phyloP scores from a whole-genome alignment of 2,888 invertebrate species.

The Parnassius apollo region DNA sequence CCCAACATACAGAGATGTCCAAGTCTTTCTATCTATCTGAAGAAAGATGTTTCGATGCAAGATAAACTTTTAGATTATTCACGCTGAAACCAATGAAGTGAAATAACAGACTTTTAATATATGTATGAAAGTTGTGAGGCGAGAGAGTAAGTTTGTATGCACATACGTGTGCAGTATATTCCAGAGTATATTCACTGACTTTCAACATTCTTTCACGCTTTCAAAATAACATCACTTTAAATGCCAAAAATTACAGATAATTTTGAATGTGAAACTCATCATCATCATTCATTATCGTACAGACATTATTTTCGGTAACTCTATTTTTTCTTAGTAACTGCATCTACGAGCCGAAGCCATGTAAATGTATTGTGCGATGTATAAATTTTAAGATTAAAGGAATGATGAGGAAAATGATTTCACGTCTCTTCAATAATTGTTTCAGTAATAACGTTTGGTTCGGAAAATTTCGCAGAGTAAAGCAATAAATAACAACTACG shows the following conservation, averaged over 20 bases:
- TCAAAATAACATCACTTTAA: background rate
- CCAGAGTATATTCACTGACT: background rate
- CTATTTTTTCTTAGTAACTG: no score
- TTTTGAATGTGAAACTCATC: background rate
- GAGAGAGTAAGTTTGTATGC: background rate
- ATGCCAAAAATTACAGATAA: background rate
- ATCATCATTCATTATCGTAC: background rate
- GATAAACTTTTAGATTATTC: background rate
- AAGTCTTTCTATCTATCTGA: background rate
- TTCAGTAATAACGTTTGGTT: constrained; percentile 19
- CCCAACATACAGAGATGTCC: background rate
- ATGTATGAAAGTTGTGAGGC: background rate
- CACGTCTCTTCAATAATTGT: constrained; percentile 19
- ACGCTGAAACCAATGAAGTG: background rate
- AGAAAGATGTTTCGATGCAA: background rate
- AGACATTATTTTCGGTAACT: no score
- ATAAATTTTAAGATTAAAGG: no score
- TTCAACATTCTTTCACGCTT: background rate
- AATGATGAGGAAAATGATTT: constrained; percentile 3
- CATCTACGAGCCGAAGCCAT: no score
- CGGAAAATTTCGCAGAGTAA: constrained; percentile 12
- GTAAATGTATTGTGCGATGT: no score
- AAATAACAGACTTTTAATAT: background rate
- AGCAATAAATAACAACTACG: constrained; percentile 17
- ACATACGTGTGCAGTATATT: background rate